Evolutionary conservation across 2,888 invertebrate species (phyloP).

Genomic region (Amblyjoppa fuscipennis): DNA sequence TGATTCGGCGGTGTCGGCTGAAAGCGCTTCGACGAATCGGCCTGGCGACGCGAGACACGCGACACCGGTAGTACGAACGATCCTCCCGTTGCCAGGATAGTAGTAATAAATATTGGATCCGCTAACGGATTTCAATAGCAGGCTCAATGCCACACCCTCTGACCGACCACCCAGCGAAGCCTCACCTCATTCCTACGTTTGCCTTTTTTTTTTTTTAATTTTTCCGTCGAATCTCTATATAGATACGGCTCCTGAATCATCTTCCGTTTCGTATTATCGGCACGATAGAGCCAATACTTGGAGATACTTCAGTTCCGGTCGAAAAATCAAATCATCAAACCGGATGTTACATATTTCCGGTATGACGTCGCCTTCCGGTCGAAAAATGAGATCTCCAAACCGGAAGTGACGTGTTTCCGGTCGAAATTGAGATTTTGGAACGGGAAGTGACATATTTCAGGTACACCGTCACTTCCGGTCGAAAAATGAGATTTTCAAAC

Average conservation of each 20-base stretch:
- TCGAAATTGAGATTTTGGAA: not conserved
- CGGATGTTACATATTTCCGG: not conserved
- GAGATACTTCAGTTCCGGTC: not conserved
- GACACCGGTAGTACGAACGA: conserved; percentile 39
- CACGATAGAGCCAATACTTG: not conserved
- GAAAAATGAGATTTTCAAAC: conserved; percentile 3
- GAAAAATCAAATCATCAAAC: not conserved
- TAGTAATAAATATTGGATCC: conserved; percentile 75
- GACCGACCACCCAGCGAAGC: conserved; percentile 18
- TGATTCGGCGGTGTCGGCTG: conserved; percentile 58
- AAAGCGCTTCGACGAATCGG: conserved; percentile 47
- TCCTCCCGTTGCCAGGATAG: conserved; percentile 60
- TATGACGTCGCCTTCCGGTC: too few species aligned
- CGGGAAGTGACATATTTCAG: not conserved
- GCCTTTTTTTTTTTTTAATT: conserved; percentile 20
- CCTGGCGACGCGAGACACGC: conserved; percentile 42
- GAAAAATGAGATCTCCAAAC: too few species aligned
- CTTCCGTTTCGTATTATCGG: conserved; percentile 36
- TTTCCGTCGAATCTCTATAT: not conserved
- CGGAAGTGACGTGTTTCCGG: too few species aligned
- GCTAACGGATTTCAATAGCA: conserved; percentile 72
- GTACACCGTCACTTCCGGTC: not conserved
- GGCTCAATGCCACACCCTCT: conserved; percentile 56
- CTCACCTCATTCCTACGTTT: not conserved
- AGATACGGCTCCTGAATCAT: conserved; percentile 4